Evolutionary conservation across 1,140 invertebrate species (phyloP).

Genomic region (Microplitis demolitor): DNA sequence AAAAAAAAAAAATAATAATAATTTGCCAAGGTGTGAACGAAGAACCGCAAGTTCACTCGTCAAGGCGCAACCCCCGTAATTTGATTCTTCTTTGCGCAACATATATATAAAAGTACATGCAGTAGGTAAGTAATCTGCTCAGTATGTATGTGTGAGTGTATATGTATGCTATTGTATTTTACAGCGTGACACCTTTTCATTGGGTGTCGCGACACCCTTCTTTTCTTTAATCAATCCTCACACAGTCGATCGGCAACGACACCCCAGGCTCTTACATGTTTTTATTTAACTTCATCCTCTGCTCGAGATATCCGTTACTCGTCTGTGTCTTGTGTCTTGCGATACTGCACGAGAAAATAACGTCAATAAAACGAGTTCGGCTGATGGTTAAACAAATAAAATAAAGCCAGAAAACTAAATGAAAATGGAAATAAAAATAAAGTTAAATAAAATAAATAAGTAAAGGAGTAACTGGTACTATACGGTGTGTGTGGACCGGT

Average conservation of each 20-base stretch:
- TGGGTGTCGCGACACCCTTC: neutral
- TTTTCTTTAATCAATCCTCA: neutral
- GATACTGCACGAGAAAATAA: neutral
- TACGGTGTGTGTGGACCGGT: neutral
- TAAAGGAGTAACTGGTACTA: neutral
- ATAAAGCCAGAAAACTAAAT: neutral
- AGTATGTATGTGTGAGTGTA: neutral
- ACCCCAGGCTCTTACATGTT: neutral
- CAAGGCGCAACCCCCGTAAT: neutral
- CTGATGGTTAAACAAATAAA: neutral
- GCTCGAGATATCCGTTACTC: neutral
- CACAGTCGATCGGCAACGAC: neutral
- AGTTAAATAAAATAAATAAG: neutral
- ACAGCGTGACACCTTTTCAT: neutral
- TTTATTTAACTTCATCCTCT: neutral
- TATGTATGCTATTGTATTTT: neutral
- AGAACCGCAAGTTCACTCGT: conserved; percentile 2
- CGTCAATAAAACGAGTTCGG: neutral
- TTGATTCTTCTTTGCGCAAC: neutral
- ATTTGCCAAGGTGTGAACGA: conserved; percentile 2
- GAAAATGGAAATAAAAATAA: too few species aligned
- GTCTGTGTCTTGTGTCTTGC: neutral
- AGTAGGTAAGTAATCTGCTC: neutral
- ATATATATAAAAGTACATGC: neutral
- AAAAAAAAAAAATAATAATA: neutral